A percentile compares a stretch with the other conserved stretches of the same genome.
Conservation (phyloP, 2,797 vertebrate species). For the Okamejei kenojei region DNA sequence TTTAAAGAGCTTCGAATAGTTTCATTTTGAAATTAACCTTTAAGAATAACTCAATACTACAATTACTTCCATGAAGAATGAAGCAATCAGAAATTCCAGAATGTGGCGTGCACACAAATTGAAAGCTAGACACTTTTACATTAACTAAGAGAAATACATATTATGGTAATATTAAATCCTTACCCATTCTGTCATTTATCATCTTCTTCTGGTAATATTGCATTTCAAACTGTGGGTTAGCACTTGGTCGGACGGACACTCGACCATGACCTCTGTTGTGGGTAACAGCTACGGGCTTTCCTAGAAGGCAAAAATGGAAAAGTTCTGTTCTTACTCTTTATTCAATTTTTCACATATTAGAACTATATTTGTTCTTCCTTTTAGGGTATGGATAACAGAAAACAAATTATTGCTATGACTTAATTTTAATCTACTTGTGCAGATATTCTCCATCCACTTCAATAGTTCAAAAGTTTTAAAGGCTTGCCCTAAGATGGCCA, state of each 20-base stretch:
- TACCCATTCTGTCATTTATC: constrained; percentile 69
- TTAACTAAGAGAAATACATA: not conserved
- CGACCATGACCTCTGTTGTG: constrained; percentile 84
- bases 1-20: not conserved
- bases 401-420: not conserved
- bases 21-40: not conserved
- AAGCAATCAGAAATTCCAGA: not conserved
- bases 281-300: constrained; percentile 91
- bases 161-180: not conserved
- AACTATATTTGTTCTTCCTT: not conserved
- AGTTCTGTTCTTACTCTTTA: not conserved
- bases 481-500: not conserved
- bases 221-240: constrained; percentile 78
- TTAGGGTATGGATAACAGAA: not conserved
- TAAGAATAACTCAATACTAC: not conserved
- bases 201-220: constrained; percentile 81
- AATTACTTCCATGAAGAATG: not conserved
- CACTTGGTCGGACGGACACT: constrained; percentile 68
- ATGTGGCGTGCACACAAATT: not conserved
- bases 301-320: constrained; percentile 51
- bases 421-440: not conserved
- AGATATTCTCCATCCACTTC: not conserved
- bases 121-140: not conserved
- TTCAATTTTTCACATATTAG: not conserved
- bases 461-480: not conserved